Percentiles rank a stretch among this genome's conserved stretches.
Evolutionary conservation across 2,888 invertebrate genomes (phyloP).

Genomic region (Rhagophthalmus giganteus): DNA sequence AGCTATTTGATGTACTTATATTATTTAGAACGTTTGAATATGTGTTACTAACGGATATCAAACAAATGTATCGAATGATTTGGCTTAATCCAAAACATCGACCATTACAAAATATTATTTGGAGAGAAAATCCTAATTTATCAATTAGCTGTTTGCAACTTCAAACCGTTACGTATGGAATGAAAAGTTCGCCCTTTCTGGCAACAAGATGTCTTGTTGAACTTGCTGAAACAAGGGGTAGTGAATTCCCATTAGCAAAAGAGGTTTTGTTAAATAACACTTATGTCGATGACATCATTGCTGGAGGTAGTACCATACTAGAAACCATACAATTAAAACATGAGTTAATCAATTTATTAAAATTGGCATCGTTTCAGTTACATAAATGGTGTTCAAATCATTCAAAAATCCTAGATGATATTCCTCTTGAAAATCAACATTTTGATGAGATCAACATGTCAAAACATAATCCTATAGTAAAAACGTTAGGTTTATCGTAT

Average conservation of each 20-base stretch:
- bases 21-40: not conserved
- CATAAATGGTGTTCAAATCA: conserved; percentile 6
- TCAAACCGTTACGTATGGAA: conserved; percentile 7
- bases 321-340: not conserved
- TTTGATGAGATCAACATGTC: not conserved
- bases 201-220: conserved; percentile 2
- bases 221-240: not conserved
- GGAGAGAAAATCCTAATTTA: not conserved
- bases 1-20: conserved; percentile 8
- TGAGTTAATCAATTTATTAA: not conserved
- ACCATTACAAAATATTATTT: conserved; percentile 5
- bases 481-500: too few species aligned
- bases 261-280: conserved; percentile 1
- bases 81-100: not conserved
- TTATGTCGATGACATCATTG: conserved; percentile 6
- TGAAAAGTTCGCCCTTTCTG: conserved; percentile 1
- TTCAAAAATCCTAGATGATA: not conserved
- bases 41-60: conserved; percentile 1
- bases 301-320: not conserved
- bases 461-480: too few species aligned
- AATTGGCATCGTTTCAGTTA: not conserved
- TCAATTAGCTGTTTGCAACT: conserved; percentile 3
- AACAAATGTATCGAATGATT: conserved; percentile 3
- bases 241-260: not conserved
- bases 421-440: not conserved